phyloP scores from a whole-genome alignment of 2,888 invertebrate species.

The Mystacides longicornis region DNA sequence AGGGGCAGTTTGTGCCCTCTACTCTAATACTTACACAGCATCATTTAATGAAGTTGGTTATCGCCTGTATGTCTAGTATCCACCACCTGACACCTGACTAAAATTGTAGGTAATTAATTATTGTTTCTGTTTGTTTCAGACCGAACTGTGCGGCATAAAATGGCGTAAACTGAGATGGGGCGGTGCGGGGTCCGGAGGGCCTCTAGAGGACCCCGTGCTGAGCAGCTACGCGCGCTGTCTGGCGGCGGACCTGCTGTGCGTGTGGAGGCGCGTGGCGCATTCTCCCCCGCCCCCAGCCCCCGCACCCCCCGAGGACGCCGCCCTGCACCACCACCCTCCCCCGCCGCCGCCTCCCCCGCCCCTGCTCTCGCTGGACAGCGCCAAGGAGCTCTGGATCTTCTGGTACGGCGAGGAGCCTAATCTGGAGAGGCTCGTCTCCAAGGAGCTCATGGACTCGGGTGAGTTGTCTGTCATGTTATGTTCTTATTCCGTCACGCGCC shows the following conservation, averaged over 20 bases:
- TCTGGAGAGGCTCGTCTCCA: conserved; percentile 73
- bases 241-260: conserved; percentile 92
- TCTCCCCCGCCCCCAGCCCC: conserved; percentile 57
- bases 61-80: no score
- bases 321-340: conserved; percentile 29
- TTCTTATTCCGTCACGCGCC: conserved; percentile 45
- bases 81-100: no score
- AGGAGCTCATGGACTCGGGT: conserved; percentile 82
- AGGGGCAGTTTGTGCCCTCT: no score
- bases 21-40: no score
- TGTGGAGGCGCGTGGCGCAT: conserved; percentile 85
- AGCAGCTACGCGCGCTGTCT: conserved; percentile 86
- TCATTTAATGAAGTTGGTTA: no score
- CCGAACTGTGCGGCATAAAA: conserved; percentile 98
- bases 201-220: conserved; percentile 84
- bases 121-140: conserved; percentile 60
- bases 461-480: conserved; percentile 59
- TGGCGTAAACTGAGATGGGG: conserved; percentile 94
- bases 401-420: conserved; percentile 99
- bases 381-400: conserved; percentile 99
- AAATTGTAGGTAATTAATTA: no score
- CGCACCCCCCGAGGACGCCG: conserved; percentile 46
- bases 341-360: conserved; percentile 53
- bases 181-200: conserved; percentile 54
- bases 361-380: conserved; percentile 74